Base-by-base conservation (phyloP, 1,140 invertebrate species). In the Oreohelix idahoensis region DNA sequence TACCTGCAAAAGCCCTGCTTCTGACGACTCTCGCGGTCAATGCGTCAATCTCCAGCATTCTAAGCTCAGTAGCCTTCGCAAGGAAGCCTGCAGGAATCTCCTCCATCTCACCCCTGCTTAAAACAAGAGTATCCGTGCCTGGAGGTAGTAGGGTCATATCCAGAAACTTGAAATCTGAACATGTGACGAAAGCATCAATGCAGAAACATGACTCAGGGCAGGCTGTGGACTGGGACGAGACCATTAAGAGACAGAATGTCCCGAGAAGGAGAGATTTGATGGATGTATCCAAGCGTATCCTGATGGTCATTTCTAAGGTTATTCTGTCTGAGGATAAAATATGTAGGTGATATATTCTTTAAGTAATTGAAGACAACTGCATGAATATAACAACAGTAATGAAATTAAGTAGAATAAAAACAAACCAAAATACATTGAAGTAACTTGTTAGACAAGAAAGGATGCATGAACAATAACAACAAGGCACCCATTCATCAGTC, bases 51-150 rank as follows among this genome's bases (percentile, higher is more conserved):
- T 82, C 80, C 69, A 82, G 45, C 38, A 82, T 58, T 51, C 58
- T 53, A 1, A 82, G 80, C 5, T 53, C n/a, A 1, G 42, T 32
- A 1, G 80, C 80, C 35, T 13, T 73, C 2, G 80, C 70, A 0
- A 82, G 51, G 49, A 82, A 82, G 2, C 53, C 80, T 1, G 71
- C 10, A 8, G 70, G 69, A 36, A 82, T 45, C 49, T 82, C 80
- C 45, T 82, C 80, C 69, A 82, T 49, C 17, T 82, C 80, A 13
- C 80, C 80, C 8, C n/a, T 74, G 70, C 45, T 75, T 29, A 82
- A 26, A 0, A 51, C 51, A 42, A 82, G 71, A 10, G 80, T 82
- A 71, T 82, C 70, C 0, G 80, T 63, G 4, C 17, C n/a, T 0
- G 35, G 45, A 23, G 80, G 80, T 4, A 82, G 15, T 10, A 74